Base-by-base conservation (phyloP, 2,888 invertebrate genomes). In the Brachyptera risi region DNA sequence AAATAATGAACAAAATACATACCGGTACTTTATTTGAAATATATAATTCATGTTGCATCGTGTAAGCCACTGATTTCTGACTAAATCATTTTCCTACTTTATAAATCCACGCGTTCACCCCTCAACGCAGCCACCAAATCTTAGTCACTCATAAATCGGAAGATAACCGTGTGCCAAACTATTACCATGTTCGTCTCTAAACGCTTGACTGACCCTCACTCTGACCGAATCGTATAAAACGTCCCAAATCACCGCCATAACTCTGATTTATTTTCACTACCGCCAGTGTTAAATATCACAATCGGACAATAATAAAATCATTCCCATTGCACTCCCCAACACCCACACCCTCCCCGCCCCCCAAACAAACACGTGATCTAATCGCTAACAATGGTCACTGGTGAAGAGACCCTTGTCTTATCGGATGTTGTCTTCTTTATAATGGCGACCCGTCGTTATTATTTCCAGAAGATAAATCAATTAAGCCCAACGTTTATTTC, bases 381-480 rank as follows among this genome's bases (percentile, higher is more conserved):
- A 51, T 51, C 27, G n/a, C n/a, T 42, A 42, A 19, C 42, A 19
- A 42, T 42, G 42, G 21, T 42, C 42, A 9, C 19, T n/a, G 42
- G 7, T 17, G 42, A 3, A 17, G 42, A 42, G 19, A 21, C 42
- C 42, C 42, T 17, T 7, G 21, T 11, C 24, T 23, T 24, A 51
- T 26, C 27, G 50, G 50, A 27, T 27, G 27, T 26, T 31, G 50
- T 13, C 50, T 9, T 38, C 49, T 54, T 35, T 37, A 35, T 21
- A n/a, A 21, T 19, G 54, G 35, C 35, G 21, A 27, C 17, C 35
- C 17, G 44, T 2, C 51, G 31, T 51, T 31, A 31, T 35, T 35
- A 19, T 23, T 54, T 54, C 54, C 54, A 54, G 37, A 35, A 37
- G 35, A 54, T 54, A 54, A 54, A 54, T 54, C 54, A 54, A 37